Percentiles rank a stretch among this genome's conserved stretches.
Conservation (phyloP, 2,797 vertebrate genomes). For the Anniella stebbinsi region DNA sequence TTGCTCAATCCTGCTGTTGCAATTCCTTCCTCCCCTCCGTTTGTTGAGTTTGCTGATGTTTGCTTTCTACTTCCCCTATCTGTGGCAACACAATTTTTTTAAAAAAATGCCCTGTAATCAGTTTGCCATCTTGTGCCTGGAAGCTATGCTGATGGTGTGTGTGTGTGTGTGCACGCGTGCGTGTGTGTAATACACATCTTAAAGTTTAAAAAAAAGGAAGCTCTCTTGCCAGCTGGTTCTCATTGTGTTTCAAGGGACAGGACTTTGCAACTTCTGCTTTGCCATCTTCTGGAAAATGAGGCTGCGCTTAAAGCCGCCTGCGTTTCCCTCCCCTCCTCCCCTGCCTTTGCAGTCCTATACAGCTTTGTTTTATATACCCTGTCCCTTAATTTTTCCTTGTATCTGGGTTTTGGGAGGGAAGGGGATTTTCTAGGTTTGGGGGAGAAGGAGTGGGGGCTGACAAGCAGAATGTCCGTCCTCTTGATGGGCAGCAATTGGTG, state of each 20-base stretch:
- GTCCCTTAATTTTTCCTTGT: not conserved
- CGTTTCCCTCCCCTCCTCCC: not conserved
- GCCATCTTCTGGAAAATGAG: too few relatives aligned
- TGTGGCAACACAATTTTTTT: constrained; percentile 62
- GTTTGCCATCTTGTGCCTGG: constrained; percentile 39
- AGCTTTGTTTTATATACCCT: not conserved
- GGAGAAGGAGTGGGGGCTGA: too few relatives aligned
- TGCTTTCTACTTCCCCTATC: constrained; percentile 67
- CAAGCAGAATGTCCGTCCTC: too few relatives aligned
- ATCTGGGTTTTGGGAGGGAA: not conserved
- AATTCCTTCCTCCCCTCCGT: constrained; percentile 64
- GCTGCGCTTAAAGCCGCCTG: not conserved
- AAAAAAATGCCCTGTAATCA: constrained; percentile 39
- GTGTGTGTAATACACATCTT: too few relatives aligned
- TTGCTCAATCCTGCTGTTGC: constrained; percentile 77
- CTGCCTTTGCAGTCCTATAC: too few relatives aligned
- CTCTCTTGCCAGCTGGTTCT: not conserved
- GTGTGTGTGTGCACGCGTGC: too few relatives aligned
- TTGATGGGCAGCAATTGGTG: not conserved
- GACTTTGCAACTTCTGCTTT: not conserved
- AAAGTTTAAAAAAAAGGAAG: not conserved
- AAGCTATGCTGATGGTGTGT: not conserved
- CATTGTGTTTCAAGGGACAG: too few relatives aligned
- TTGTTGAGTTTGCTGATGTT: constrained; percentile 70
- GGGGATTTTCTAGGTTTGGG: not conserved